Evolutionary conservation across 1,140 invertebrate species (phyloP).

Genomic region (Seison nebaliae): DNA sequence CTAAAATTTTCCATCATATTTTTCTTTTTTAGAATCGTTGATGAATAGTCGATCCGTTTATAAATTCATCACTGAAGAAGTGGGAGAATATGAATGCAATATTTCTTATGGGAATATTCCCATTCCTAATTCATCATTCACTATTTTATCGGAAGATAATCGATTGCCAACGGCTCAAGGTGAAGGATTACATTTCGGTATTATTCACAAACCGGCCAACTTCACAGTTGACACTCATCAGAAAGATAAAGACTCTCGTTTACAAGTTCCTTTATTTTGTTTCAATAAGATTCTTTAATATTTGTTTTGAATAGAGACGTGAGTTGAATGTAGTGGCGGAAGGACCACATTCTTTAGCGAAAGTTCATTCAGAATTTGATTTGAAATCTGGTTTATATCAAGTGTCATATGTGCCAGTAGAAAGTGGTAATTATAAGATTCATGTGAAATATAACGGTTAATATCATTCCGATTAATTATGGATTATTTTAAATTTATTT

Average conservation of each 20-base stretch:
- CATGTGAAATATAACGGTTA: slow-evolving; percentile 44
- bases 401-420: slow-evolving; percentile 40
- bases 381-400: slow-evolving; percentile 34
- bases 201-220: slow-evolving; percentile 23
- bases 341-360: slow-evolving; percentile 40
- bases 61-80: not conserved
- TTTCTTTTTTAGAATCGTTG: too few species aligned
- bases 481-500: not conserved
- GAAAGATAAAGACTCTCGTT: slow-evolving; percentile 19
- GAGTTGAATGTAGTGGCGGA: slow-evolving; percentile 12
- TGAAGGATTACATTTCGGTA: slow-evolving; percentile 21
- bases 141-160: slow-evolving; percentile 11
- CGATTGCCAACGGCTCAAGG: slow-evolving; percentile 23
- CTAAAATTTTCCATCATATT: too few species aligned
- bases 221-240: slow-evolving; percentile 29
- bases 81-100: slow-evolving; percentile 6
- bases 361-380: slow-evolving; percentile 32
- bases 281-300: not conserved
- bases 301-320: not conserved
- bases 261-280: too few species aligned
- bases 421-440: slow-evolving; percentile 45
- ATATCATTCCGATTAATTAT: not conserved
- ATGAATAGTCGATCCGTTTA: too few species aligned
- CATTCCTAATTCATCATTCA: slow-evolving; percentile 9
- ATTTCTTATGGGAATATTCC: too few species aligned